Evolutionary conservation across 2,888 invertebrate species (phyloP), one percentile per base, ranked within the genome.

Genomic region (Acrobasis consociella): DNA sequence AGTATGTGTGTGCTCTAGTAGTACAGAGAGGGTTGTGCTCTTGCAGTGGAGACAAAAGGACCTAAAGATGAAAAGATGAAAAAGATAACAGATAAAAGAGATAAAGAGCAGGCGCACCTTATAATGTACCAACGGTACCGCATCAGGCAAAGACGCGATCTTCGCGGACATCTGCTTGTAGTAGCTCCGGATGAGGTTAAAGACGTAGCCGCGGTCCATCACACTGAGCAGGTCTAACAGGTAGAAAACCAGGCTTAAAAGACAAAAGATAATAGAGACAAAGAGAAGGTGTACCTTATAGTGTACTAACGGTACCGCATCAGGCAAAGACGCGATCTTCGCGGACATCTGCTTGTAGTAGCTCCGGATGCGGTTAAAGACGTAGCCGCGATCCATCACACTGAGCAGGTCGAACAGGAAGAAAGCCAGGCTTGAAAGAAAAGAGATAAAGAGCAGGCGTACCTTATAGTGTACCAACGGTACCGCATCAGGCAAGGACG

Each of bases 131-230:
- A 96, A 91, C 60, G 94, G 94, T 7, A 94, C 94, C 0, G 96
- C 94, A 70, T 96, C 96, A 0, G 95, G 94, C 65, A 96, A 84
- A 0, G 95, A 94, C 62, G 94, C 94, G 50, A 95, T 94, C 89
- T 95, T 95, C 53, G 95, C 94, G 69, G 94, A 94, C 89, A 96
- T 93, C 81, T 96, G 95, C 79, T 96, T 96, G 78, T 96, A 96
- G 80, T 97, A 97, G 7, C 94, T 94, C 60, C 96, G 95, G 51
- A 97, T 93, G 7, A 97, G 92, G 60, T 95, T 95, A 82, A 98
- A 96, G 39, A 98, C 97, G 86, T 96, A 98, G 46, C 98, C 98
- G 64, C 99, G 94, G 89, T 99, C 99, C 94, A 98, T 96, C 52
- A 99, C 94, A 46, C 97, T 97, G 56, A 22, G 22, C 22, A 22